These are phyloP conservation scores for Vultur gryphus DNA, from an alignment of 2,797 vertebrate genomes.

Conservation along the genomic window DNA sequence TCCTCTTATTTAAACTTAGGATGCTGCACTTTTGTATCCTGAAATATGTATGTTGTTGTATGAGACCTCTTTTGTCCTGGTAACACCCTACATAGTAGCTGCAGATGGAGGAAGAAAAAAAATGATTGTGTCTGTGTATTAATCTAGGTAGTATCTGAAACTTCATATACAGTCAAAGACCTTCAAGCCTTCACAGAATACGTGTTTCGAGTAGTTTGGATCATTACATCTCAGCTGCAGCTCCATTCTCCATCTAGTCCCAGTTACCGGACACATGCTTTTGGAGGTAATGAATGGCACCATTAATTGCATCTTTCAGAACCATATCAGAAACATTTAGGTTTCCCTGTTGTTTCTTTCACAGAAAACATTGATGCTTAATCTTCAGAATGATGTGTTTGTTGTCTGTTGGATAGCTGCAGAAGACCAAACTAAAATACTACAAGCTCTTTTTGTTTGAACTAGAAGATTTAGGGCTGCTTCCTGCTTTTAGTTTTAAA, in stretches of 20 bases:
- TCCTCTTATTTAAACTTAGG: background rate
- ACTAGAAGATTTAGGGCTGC: background rate
- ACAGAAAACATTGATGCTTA: background rate
- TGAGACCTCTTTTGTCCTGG: background rate
- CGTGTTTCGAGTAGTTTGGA: constrained; percentile 75
- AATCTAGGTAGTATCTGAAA: constrained; percentile 65
- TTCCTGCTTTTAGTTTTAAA: background rate
- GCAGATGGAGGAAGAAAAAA: background rate
- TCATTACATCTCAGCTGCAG: constrained; percentile 70
- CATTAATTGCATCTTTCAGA: background rate
- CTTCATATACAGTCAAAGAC: constrained; percentile 46
- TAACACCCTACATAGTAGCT: background rate
- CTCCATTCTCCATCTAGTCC: constrained; percentile 65
- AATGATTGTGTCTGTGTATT: background rate
- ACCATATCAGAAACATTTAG: background rate
- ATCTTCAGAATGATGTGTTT: background rate
- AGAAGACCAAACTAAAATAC: background rate
- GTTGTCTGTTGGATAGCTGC: background rate
- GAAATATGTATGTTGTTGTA: background rate
- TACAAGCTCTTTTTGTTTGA: background rate
- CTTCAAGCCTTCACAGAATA: constrained; percentile 77
- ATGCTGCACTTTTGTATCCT: background rate
- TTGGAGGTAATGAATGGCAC: constrained; percentile 66
- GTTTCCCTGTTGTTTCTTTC: background rate
- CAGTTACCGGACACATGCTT: constrained; percentile 69